Conservation (phyloP, 2,113 vertebrate species). For the Noctilio leporinus region DNA sequence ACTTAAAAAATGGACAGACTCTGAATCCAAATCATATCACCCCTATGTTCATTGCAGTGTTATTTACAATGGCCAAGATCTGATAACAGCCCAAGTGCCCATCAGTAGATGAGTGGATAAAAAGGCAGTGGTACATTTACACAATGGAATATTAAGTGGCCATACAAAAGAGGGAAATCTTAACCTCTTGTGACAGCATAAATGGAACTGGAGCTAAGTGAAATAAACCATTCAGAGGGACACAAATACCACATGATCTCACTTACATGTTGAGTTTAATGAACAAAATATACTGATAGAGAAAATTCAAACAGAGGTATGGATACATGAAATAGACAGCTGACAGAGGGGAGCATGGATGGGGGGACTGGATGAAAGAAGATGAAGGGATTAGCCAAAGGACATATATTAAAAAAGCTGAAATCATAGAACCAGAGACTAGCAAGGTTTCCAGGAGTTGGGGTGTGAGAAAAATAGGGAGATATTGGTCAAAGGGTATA, state of each 20-base stretch:
- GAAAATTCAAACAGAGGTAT: no score
- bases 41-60: background rate
- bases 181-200: background rate
- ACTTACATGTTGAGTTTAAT: background rate
- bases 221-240: background rate
- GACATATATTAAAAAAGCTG: background rate
- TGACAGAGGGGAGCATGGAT: no score
- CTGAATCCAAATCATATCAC: background rate
- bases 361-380: no score
- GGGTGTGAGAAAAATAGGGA: background rate
- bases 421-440: background rate
- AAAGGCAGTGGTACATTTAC: background rate
- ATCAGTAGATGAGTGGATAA: background rate
- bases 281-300: no score
- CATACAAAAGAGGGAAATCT: background rate
- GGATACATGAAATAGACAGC: no score
- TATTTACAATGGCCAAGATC: no score
- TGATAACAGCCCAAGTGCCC: no score
- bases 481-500: background rate
- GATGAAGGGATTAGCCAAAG: no score
- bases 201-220: background rate
- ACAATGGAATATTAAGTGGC: background rate
- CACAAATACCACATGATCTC: background rate
- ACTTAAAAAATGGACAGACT: background rate
- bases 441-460: background rate